These are phyloP conservation scores for Microcebus jonahi DNA, from an alignment of 2,113 vertebrate species.

Conservation along the genomic window DNA sequence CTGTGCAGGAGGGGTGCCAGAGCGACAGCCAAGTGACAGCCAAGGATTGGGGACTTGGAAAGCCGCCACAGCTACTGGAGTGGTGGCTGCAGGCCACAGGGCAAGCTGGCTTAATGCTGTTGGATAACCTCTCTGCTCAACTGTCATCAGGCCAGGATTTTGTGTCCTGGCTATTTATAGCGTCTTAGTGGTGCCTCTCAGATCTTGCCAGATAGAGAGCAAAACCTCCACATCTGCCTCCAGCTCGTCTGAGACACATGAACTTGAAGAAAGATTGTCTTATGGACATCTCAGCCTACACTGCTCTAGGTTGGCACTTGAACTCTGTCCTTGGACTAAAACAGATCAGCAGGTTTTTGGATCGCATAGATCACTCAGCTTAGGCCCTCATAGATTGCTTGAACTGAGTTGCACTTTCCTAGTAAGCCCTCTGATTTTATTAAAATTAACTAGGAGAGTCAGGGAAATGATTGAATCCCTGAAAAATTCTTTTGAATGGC, in stretches of 20 bases:
- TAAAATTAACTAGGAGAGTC: background rate
- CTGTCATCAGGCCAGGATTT: background rate
- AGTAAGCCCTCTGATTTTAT: background rate
- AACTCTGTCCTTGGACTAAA: background rate
- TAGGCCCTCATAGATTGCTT: background rate
- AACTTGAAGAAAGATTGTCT: background rate
- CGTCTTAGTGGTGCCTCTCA: background rate
- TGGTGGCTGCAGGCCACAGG: background rate
- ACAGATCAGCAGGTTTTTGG: background rate
- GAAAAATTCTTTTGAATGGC: constrained; percentile 35
- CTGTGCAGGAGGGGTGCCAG: background rate
- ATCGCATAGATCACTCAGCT: background rate
- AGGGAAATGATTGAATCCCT: background rate
- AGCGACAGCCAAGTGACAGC: background rate
- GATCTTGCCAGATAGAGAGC: background rate
- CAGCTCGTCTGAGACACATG: background rate
- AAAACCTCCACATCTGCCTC: too few species aligned
- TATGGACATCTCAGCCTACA: background rate
- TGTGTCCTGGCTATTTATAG: background rate
- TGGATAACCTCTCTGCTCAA: background rate
- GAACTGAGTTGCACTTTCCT: background rate
- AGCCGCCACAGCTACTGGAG: background rate
- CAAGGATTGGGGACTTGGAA: constrained; percentile 18
- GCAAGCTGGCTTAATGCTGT: constrained; percentile 34
- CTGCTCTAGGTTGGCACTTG: background rate